phyloP scores from a whole-genome alignment of 2,113 vertebrate species.

The Atlantisia rogersi region DNA sequence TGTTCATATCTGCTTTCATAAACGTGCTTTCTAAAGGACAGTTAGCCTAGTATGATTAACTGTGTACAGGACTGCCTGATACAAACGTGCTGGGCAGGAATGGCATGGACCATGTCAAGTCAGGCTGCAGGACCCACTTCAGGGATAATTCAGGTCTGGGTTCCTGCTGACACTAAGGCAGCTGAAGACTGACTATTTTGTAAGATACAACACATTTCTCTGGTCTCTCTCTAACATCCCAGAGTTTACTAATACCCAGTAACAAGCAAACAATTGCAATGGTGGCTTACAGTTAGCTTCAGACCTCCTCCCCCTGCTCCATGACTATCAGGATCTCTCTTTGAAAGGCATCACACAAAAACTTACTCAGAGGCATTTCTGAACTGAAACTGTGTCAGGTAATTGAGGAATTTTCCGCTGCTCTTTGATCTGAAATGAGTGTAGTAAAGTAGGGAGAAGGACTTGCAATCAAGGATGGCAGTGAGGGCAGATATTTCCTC shows the following conservation, averaged over 20 bases:
- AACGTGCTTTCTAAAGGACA: not conserved
- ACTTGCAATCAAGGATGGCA: not conserved
- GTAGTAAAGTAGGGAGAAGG: not conserved
- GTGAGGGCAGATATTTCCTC: rapidly evolving
- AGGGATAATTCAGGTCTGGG: not conserved
- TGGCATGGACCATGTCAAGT: not conserved
- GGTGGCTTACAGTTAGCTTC: not conserved
- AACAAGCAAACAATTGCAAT: not conserved
- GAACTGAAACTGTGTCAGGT: not conserved
- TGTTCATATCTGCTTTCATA: not conserved
- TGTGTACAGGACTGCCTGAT: not conserved
- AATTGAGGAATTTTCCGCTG: not conserved
- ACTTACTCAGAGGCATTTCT: not conserved
- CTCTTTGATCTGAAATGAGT: not conserved
- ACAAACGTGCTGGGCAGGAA: not conserved
- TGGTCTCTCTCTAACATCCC: not conserved
- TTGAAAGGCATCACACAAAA: not conserved
- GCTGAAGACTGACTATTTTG: not conserved
- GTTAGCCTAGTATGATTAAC: not conserved
- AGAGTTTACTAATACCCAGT: not conserved
- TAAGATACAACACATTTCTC: not conserved
- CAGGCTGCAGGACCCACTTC: not conserved
- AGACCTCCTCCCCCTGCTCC: not conserved
- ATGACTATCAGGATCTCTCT: not conserved
- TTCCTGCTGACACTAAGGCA: not conserved